Evolutionary conservation across 1,140 invertebrate species (phyloP), one percentile per base, ranked within the genome.

Genomic region (Ooceraea biroi): DNA sequence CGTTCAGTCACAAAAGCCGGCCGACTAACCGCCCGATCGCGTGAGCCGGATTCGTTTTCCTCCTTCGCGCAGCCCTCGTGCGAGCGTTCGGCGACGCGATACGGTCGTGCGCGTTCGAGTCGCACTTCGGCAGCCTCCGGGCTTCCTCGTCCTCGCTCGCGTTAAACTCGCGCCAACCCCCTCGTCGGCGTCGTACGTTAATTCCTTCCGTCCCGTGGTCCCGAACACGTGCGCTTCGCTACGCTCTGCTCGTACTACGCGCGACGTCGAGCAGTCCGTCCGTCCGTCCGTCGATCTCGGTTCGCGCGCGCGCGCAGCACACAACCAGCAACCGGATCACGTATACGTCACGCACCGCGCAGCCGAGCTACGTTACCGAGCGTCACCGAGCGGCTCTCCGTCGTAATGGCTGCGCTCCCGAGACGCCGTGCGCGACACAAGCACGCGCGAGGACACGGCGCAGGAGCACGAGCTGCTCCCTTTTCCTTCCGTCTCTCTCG

Each of bases 321-420:
- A 63, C 61, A 5, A n/a, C 58, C n/a, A n/a, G n/a, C n/a, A n/a
- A n/a, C n/a, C n/a, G 27, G 25, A 25, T 4, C 69, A 22, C 36
- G 17, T 19, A 48, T 48, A 14, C 44, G 65, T 78, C 61, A 19
- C 68, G 36, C 27, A n/a, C 66, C 82, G 63, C 68, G 58, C 57
- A 60, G 22, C 50, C 48, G 27, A 52, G 48, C 71, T 3, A 27
- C 55, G 22, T 44, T 27, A 61, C 87, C 69, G 71, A 87, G 85
- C 76, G 88, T 87, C 85, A 89, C 85, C 85, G 82, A 66, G 84
- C 82, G 73, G 61, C 63, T 86, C 63, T 86, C 78, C 77, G 80
- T 76, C 74, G 85, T 89, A 90, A 91, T 89, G 89, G 89, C 88
- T 66, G 88, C 87, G 88, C 80, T 84, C 7, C 36, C 77, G 80